These are phyloP conservation scores for Athalia rosae DNA, from an alignment of 2,888 invertebrate species.

Conservation along the genomic window DNA sequence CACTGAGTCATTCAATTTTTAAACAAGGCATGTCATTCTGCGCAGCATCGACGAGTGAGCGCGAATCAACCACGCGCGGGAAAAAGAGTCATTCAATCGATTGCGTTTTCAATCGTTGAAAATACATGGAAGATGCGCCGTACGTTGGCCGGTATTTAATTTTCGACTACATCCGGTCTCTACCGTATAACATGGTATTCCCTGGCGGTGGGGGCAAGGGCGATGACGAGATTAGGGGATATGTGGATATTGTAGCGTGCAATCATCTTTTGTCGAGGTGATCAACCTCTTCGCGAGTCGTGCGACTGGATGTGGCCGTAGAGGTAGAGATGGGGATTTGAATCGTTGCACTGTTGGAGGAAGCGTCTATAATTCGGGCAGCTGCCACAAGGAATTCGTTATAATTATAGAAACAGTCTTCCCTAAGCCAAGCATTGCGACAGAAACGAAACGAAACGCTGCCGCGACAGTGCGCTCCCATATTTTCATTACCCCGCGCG, in stretches of 20 bases:
- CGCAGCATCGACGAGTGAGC: too few species aligned
- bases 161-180: slow-evolving; percentile 18
- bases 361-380: slow-evolving; percentile 27
- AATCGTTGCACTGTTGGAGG: slow-evolving; percentile 1
- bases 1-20: too few species aligned
- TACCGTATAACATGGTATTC: background rate
- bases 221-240: background rate
- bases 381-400: slow-evolving; percentile 36
- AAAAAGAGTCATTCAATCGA: too few species aligned
- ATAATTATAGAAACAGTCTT: slow-evolving; percentile 42
- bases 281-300: slow-evolving; percentile 12
- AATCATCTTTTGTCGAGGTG: background rate
- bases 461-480: slow-evolving; percentile 7
- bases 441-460: slow-evolving; percentile 24
- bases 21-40: too few species aligned
- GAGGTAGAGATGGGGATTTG: slow-evolving; percentile 3
- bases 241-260: background rate
- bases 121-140: slow-evolving; percentile 21
- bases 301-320: background rate
- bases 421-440: slow-evolving; percentile 42
- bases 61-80: too few species aligned
- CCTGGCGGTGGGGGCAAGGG: background rate
- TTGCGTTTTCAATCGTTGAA: too few species aligned
- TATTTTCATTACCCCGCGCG: slow-evolving; percentile 18
- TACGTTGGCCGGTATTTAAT: slow-evolving; percentile 5